phyloP scores from a whole-genome alignment of 2,797 vertebrate species.

The Bovichtus variegatus region DNA sequence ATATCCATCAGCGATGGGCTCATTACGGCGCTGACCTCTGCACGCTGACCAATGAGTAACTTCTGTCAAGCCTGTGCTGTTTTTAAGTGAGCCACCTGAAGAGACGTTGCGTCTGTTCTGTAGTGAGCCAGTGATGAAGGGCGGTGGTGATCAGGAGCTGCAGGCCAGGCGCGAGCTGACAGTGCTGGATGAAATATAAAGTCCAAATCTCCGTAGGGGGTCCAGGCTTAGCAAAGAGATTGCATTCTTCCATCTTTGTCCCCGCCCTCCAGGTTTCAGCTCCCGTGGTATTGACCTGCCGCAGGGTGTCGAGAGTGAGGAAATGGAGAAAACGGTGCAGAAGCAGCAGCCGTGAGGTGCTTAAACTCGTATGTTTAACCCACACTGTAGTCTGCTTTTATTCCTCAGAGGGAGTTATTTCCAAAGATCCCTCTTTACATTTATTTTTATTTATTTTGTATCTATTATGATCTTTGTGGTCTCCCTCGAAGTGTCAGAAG shows the following conservation, averaged over 20 bases:
- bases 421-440: not conserved
- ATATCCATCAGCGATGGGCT: conserved; percentile 20
- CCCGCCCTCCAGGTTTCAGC: conserved; percentile 47
- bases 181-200: conserved; percentile 63
- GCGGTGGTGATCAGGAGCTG: conserved; percentile 43
- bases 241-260: conserved; percentile 72
- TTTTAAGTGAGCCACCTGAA: conserved; percentile 29
- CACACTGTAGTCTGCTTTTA: not conserved
- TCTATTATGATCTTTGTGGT: conserved; percentile 33
- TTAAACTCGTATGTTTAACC: conserved; percentile 32
- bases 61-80: conserved; percentile 7
- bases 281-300: conserved; percentile 62
- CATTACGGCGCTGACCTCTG: conserved; percentile 20
- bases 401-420: conserved; percentile 20
- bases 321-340: conserved; percentile 32
- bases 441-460: not conserved
- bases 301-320: conserved; percentile 34
- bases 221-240: conserved; percentile 63
- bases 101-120: conserved; percentile 10
- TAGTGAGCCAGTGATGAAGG: conserved; percentile 31
- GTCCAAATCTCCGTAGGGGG: conserved; percentile 65
- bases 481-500: conserved; percentile 39
- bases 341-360: conserved; percentile 26
- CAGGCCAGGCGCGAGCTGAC: conserved; percentile 57
- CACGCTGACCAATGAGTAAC: conserved; percentile 29